phyloP scores from a whole-genome alignment of 2,888 invertebrate genomes.

The Chironomus tentans region DNA sequence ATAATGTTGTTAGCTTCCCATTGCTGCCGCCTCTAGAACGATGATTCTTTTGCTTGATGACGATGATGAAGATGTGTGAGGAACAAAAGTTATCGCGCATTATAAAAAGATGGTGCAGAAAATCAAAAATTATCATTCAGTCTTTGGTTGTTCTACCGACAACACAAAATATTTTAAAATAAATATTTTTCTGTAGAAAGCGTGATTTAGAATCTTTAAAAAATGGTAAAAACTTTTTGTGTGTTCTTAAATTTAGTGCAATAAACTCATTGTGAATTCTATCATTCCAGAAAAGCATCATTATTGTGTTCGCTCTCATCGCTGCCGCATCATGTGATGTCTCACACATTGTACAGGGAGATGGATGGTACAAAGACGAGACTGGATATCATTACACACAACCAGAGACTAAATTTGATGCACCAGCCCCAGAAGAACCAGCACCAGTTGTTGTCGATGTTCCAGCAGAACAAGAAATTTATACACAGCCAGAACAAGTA shows the following conservation, averaged over 20 bases:
- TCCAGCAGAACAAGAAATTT: too few species aligned
- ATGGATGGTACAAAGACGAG: not conserved
- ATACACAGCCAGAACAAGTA: too few species aligned
- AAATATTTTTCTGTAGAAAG: not conserved
- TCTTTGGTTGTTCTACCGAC: not conserved
- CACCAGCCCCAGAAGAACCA: too few species aligned
- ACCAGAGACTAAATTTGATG: too few species aligned
- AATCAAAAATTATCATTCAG: conserved; percentile 1
- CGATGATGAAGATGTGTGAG: too few species aligned
- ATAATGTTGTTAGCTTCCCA: too few species aligned
- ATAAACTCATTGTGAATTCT: not conserved
- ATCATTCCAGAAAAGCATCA: not conserved
- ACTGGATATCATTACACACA: too few species aligned
- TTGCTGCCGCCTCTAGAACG: too few species aligned
- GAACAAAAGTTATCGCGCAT: not conserved
- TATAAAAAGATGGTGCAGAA: not conserved
- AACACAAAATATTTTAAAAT: not conserved
- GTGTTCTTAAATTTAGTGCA: not conserved
- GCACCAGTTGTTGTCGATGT: too few species aligned
- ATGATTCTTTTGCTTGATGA: too few species aligned
- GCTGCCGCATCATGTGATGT: not conserved
- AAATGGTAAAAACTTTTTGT: not conserved
- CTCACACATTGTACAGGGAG: not conserved
- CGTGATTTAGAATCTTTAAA: not conserved
- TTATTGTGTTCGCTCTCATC: not conserved